Evolutionary conservation across 2,888 invertebrate genomes (phyloP).

Genomic region (Lithophane ornitopus): DNA sequence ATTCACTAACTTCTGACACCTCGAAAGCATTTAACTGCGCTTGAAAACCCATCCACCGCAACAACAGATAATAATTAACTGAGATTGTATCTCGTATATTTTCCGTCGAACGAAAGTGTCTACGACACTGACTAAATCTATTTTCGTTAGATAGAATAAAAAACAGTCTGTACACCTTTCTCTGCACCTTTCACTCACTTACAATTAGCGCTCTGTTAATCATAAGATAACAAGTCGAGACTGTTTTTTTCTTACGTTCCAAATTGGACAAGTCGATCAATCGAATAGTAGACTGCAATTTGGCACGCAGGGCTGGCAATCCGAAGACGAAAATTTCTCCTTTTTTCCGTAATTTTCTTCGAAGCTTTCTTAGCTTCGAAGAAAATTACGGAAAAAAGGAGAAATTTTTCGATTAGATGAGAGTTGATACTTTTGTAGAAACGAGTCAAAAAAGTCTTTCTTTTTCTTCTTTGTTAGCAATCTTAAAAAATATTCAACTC

Average conservation of each 20-base stretch:
- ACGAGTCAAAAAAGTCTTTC: background rate
- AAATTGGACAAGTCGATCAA: slow-evolving; percentile 77
- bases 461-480: too few species aligned
- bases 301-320: slow-evolving; percentile 48
- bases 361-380: too few species aligned
- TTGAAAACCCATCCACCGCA: slow-evolving; percentile 37
- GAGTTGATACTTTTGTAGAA: background rate
- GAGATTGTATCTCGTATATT: slow-evolving; percentile 58
- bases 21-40: slow-evolving; percentile 30
- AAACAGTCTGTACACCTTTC: slow-evolving; percentile 79
- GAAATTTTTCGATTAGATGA: background rate
- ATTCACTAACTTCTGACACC: slow-evolving; percentile 43
- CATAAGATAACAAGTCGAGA: slow-evolving; percentile 80
- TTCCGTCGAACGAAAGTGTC: slow-evolving; percentile 65
- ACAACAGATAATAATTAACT: slow-evolving; percentile 54
- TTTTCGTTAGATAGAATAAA: slow-evolving; percentile 72
- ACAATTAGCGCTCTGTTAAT: slow-evolving; percentile 88
- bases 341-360: too few species aligned
- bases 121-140: slow-evolving; percentile 70
- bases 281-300: slow-evolving; percentile 64
- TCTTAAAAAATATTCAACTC: background rate
- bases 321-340: too few species aligned
- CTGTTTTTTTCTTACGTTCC: slow-evolving; percentile 74
- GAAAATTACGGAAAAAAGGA: background rate
- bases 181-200: slow-evolving; percentile 86